Evolutionary conservation across 2,888 invertebrate species (phyloP), one percentile per base, ranked within the genome.

Genomic region (Periphyllus acericola): DNA sequence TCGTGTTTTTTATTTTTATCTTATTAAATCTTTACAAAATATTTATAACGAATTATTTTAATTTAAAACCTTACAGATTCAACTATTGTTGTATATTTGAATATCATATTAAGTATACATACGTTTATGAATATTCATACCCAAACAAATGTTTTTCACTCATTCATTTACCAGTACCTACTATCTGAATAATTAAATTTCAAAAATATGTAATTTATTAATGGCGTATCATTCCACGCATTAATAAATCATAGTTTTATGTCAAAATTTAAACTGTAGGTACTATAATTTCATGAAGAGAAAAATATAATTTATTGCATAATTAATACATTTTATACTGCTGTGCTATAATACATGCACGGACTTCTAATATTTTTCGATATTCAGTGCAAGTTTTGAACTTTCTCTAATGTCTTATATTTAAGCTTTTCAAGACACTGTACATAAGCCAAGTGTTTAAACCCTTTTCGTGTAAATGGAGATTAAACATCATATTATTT

Each of bases 191-290:
- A 68, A 80, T 80, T 80, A 32, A 29, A 66, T 81, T 81, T 81
- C 11, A 32, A 72, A 55, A 83, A 25, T 52, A 19, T n/a, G 17
- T 72, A 83, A 72, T 72, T 83, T 72, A 83, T 72, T 52, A 55
- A n/a, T 40, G 14, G 17, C n/a, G 21, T 81, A 81, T 81, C 29
- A 68, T 81, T 46, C 32, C 68, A 19, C 32, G 14, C 32, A 21
- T 68, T 81, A 68, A 68, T 81, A 81, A 83, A 83, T 72, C 52
- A 83, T 52, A 72, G 72, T 72, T 32, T 21, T 72, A 72, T 52
- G 46, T 82, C 66, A n/a, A 81, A 68, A 29, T 40, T 29, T 52
- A 52, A 82, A 71, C 34, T 5, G 82, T 72, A n/a, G n/a, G n/a
- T n/a, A 72, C 55, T 72, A 52, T 32, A 40, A 46, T 83, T 83